These are phyloP conservation scores for Holothuria scabra DNA, from an alignment of 53 echinoderm and acorn worm species.

Conservation along the genomic window DNA sequence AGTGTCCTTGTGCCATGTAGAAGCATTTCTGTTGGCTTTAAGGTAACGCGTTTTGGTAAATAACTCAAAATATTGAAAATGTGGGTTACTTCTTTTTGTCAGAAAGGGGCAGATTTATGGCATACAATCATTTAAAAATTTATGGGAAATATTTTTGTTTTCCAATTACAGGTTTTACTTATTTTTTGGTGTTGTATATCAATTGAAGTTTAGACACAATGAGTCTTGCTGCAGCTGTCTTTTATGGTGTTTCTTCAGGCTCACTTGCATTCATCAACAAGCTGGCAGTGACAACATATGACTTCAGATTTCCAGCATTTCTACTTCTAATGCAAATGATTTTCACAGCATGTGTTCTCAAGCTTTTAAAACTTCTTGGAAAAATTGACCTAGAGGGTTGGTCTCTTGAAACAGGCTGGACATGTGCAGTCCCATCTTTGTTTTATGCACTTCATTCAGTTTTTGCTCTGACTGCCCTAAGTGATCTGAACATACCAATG, in stretches of 20 bases:
- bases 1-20: too few relatives aligned
- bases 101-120: too few relatives aligned
- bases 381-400: slow-evolving; percentile 39
- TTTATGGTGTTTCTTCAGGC: slow-evolving; percentile 82
- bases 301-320: slow-evolving; percentile 76
- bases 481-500: slow-evolving; percentile 88
- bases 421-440: slow-evolving; percentile 71
- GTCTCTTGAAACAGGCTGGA: slow-evolving; percentile 47
- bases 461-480: slow-evolving; percentile 77
- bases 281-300: slow-evolving; percentile 66
- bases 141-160: too few relatives aligned
- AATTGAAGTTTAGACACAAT: neutral
- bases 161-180: neutral
- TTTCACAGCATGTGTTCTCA: slow-evolving; percentile 65
- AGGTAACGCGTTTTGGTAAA: too few relatives aligned
- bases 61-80: too few relatives aligned
- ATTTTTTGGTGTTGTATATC: too few relatives aligned
- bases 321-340: slow-evolving; percentile 79
- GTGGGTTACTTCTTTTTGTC: too few relatives aligned
- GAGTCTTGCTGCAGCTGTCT: slow-evolving; percentile 71
- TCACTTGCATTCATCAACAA: slow-evolving; percentile 90
- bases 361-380: slow-evolving; percentile 43
- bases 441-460: slow-evolving; percentile 75
- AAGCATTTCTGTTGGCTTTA: too few relatives aligned
- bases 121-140: too few relatives aligned